These are phyloP conservation scores for Cladopsammia gracilis DNA, from an alignment of 64 coral and sea anemone species.

Conservation along the genomic window DNA sequence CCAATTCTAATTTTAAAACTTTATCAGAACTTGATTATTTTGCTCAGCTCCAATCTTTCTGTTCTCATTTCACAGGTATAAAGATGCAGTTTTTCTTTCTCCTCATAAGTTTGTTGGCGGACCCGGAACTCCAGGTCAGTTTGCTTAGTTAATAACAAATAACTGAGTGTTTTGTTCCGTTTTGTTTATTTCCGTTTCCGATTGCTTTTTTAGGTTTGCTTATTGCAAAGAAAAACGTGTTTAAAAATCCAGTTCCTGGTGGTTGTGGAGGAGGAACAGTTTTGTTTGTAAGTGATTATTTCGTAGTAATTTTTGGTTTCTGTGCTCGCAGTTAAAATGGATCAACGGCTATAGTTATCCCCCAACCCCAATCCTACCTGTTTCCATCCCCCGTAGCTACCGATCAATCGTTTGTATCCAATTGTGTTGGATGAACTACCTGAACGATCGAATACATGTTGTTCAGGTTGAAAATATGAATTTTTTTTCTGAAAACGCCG, in stretches of 20 bases:
- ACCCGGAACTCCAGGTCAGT: conserved; percentile 91
- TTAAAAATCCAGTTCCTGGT: conserved; percentile 87
- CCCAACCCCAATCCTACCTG: no score
- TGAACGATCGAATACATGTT: no score
- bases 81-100: conserved; percentile 86
- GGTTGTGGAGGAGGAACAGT: conserved; percentile 96
- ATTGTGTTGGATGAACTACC: no score
- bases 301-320: background rate
- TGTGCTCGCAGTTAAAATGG: background rate
- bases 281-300: conserved; percentile 86
- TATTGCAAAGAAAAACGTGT: conserved; percentile 91
- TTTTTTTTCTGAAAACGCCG: no score
- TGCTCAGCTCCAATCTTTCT: background rate
- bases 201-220: conserved; percentile 71
- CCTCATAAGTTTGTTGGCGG: conserved; percentile 98
- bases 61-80: conserved; percentile 46
- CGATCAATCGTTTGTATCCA: no score
- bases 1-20: no score
- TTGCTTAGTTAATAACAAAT: background rate
- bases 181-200: background rate
- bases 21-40: no score
- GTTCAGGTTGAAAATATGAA: no score
- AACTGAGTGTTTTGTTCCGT: background rate
- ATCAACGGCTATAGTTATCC: no score
- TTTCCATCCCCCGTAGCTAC: no score